Evolutionary conservation across 1,140 invertebrate species (phyloP).

Genomic region (Scaptomyza pallida): DNA sequence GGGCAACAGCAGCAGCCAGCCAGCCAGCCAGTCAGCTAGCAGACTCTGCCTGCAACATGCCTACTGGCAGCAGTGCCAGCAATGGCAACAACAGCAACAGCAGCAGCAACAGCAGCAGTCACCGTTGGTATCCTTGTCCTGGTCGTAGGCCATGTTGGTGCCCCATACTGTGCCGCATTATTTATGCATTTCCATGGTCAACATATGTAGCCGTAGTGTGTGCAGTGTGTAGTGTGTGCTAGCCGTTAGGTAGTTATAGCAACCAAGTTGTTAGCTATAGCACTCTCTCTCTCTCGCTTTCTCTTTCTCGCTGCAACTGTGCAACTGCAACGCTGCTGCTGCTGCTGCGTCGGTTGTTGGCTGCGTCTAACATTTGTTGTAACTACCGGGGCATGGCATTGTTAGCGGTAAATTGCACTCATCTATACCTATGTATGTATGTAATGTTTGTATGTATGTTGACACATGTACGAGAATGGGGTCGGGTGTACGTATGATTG

Average conservation of each 20-base stretch:
- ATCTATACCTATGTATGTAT: conserved; percentile 55
- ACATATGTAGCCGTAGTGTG: conserved; percentile 65
- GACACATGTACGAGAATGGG: not conserved
- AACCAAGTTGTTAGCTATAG: conserved; percentile 72
- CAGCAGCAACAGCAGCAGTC: conserved; percentile 23
- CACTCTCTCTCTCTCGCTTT: no score
- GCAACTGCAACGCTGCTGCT: conserved; percentile 22
- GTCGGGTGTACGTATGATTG: conserved; percentile 56
- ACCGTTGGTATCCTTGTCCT: conserved; percentile 55
- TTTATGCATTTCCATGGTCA: conserved; percentile 82
- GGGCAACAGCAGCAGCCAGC: conserved; percentile 1
- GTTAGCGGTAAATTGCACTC: conserved; percentile 82
- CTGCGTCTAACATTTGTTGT: conserved; percentile 80
- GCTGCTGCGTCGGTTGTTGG: conserved; percentile 63
- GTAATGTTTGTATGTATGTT: conserved; percentile 1
- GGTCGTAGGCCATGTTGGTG: conserved; percentile 71
- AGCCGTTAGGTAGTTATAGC: conserved; percentile 68
- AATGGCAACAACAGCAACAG: conserved; percentile 25
- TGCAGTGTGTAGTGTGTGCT: conserved; percentile 39
- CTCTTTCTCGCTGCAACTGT: conserved; percentile 17
- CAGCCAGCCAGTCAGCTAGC: conserved; percentile 8
- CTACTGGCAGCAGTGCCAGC: conserved; percentile 26
- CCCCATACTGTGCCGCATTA: conserved; percentile 76
- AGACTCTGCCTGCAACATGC: conserved; percentile 24
- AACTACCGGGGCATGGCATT: conserved; percentile 80